Evolutionary conservation across 64 coral and sea anemone genomes (phyloP).

Genomic region (Cladopsammia gracilis): DNA sequence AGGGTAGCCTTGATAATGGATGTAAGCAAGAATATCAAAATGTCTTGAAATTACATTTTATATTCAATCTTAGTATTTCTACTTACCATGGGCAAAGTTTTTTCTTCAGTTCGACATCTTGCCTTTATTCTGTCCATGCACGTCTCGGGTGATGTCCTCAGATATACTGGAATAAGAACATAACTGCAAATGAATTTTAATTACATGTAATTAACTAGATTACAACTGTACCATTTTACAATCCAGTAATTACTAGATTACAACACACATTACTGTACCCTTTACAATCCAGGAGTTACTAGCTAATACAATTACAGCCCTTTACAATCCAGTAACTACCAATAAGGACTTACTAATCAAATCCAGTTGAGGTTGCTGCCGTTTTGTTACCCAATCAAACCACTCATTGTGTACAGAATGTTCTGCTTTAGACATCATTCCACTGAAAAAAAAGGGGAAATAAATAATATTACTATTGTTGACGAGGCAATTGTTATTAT

Average conservation of each 20-base stretch:
- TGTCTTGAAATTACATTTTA: neutral
- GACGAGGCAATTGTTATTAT: neutral
- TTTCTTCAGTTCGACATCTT: conserved; percentile 86
- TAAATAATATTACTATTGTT: neutral
- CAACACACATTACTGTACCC: too few relatives aligned
- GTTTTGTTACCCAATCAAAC: conserved; percentile 93
- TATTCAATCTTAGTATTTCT: neutral
- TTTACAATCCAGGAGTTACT: too few relatives aligned
- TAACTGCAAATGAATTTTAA: neutral
- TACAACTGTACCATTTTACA: too few relatives aligned
- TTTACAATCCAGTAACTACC: neutral
- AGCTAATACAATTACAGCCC: too few relatives aligned
- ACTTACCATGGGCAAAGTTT: conserved; percentile 87
- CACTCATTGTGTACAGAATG: conserved; percentile 88
- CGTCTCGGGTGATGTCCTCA: conserved; percentile 92
- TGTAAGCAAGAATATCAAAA: neutral
- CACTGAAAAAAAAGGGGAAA: conserved; percentile 63
- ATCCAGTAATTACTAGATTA: too few relatives aligned
- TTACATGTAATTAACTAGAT: too few relatives aligned
- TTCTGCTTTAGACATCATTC: conserved; percentile 81
- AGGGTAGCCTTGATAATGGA: too few relatives aligned
- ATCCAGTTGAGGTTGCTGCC: conserved; percentile 89
- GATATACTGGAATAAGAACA: conserved; percentile 72
- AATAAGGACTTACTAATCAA: conserved; percentile 79
- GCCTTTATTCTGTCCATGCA: conserved; percentile 93